A percentile compares a stretch with the other conserved stretches of the same genome.
Evolutionary conservation across 2,113 vertebrate species (phyloP).

Genomic region (Ailurus styani): DNA sequence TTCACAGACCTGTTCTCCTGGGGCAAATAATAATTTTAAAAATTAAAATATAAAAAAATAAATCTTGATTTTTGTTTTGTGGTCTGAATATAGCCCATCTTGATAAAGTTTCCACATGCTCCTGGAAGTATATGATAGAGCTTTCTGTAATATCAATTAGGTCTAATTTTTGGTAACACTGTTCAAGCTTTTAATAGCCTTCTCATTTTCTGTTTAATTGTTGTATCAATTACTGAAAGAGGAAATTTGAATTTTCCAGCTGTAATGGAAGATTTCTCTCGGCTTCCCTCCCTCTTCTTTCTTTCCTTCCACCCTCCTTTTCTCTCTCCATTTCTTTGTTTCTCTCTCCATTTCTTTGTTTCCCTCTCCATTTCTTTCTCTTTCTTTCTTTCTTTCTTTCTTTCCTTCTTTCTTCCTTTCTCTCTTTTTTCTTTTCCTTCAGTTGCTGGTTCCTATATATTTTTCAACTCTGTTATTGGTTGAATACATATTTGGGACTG

Average conservation of each 20-base stretch:
- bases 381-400: fast-evolving
- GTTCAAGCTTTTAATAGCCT: neutral
- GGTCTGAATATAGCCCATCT: neutral
- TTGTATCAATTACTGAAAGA: neutral
- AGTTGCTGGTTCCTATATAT: neutral
- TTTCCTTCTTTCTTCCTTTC: neutral
- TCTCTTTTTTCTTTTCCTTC: neutral
- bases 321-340: neutral
- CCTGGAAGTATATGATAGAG: neutral
- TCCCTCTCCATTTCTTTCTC: neutral
- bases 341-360: too few species aligned
- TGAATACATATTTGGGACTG: neutral
- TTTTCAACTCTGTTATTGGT: neutral
- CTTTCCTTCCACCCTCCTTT: neutral
- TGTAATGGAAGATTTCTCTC: neutral
- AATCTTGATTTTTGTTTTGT: neutral
- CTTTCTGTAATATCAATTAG: neutral
- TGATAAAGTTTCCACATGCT: neutral
- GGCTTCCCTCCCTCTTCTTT: neutral
- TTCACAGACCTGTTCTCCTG: too few species aligned
- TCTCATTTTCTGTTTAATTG: neutral
- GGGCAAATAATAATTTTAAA: too few species aligned
- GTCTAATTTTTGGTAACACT: neutral
- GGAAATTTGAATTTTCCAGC: neutral
- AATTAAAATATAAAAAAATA: too few species aligned